Evolutionary conservation across 2,797 vertebrate species (phyloP).

Genomic region (Heliangelus exortis): DNA sequence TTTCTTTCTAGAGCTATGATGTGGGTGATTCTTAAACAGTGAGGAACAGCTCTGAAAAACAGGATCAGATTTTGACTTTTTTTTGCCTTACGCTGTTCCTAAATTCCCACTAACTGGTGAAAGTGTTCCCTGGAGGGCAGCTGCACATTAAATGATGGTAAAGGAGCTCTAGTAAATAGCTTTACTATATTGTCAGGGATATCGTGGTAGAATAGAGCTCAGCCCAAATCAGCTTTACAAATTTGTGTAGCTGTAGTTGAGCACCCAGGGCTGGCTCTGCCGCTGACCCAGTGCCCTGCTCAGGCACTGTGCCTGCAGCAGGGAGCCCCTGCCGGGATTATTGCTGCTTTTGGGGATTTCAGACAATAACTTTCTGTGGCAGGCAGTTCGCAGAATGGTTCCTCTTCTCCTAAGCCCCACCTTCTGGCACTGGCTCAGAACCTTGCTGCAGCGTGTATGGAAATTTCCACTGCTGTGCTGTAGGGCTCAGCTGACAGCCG

Average conservation of each 20-base stretch:
- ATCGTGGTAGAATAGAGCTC: rapidly evolving
- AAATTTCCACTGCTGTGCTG: conserved; percentile 53
- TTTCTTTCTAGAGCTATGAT: rapidly evolving
- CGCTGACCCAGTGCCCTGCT: background rate
- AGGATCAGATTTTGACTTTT: rapidly evolving
- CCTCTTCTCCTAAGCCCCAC: background rate
- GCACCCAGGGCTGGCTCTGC: too few relatives aligned
- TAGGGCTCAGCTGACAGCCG: background rate
- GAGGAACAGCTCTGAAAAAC: background rate
- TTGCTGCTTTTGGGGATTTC: rapidly evolving
- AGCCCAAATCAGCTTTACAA: rapidly evolving
- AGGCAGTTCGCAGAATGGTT: background rate
- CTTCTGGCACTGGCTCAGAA: background rate
- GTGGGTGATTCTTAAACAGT: background rate
- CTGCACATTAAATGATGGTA: background rate
- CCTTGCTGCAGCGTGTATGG: background rate
- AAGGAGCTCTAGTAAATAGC: background rate
- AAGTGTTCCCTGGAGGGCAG: background rate
- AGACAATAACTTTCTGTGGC: rapidly evolving
- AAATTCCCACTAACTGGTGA: rapidly evolving
- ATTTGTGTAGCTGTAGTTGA: rapidly evolving
- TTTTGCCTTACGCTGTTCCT: rapidly evolving
- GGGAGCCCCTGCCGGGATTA: too few relatives aligned
- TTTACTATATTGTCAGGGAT: rapidly evolving
- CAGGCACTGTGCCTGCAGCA: too few relatives aligned